These are phyloP conservation scores for Eclectus roratus DNA, from an alignment of 2,113 vertebrate species.

Conservation along the genomic window DNA sequence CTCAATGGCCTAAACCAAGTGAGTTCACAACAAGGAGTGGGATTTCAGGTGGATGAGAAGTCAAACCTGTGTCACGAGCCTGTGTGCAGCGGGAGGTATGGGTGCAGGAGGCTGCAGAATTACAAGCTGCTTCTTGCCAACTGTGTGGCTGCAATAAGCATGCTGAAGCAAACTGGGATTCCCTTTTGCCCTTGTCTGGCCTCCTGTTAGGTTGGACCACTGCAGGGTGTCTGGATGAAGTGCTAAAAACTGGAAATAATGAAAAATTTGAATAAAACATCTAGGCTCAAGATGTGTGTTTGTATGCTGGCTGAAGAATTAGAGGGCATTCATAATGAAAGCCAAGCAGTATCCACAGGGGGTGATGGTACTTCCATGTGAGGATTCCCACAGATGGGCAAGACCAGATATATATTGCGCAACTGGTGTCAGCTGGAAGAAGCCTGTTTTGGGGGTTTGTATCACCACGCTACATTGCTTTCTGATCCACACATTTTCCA, in stretches of 20 bases:
- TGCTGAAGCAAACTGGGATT: background rate
- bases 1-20: background rate
- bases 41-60: background rate
- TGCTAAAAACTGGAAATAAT: background rate
- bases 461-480: background rate
- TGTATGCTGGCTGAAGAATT: background rate
- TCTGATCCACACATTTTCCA: background rate
- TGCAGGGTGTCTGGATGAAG: background rate
- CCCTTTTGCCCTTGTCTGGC: background rate
- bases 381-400: background rate
- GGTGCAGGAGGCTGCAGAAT: background rate
- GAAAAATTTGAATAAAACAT: background rate
- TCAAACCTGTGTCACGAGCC: background rate
- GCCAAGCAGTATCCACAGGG: background rate
- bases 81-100: rapidly evolving
- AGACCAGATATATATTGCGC: background rate
- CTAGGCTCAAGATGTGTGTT: background rate
- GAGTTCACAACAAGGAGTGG: background rate
- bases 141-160: background rate
- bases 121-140: background rate
- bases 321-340: background rate
- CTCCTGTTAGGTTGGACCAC: background rate
- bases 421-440: background rate
- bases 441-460: background rate
- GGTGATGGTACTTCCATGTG: background rate